Base-by-base conservation (phyloP, 2,797 vertebrate species). In the Acrossocheilus fasciatus region DNA sequence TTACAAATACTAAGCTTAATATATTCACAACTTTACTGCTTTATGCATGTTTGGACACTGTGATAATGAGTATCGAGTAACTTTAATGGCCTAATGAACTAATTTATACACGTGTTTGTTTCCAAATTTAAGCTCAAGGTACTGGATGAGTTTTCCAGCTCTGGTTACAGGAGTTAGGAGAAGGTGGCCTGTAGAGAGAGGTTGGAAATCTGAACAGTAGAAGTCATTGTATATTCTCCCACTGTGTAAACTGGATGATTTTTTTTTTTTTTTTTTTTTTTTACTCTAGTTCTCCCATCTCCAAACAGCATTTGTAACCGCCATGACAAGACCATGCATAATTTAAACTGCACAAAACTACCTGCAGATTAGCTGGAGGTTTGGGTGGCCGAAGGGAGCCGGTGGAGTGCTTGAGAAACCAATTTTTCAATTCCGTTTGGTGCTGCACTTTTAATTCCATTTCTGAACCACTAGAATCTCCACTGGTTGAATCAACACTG, bases 281-380 rank as follows among this genome's bases (percentile, higher is more conserved):
- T 20, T 3, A 20, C n/a, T 69, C 47, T 10, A 70, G 50, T 18
- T 54, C 45, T 17, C 34, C 82, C 82, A 52, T 78, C 64, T 70
- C 10, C 45, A 78, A 69, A 36, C 50, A 45, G 50, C 26, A 82
- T 82, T 54, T 70, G 45, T 45, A 82, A 79, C 64, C 34, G n/a
- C 50, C 26, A 79, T 72, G 75, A 70, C 75, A 85, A 34, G n/a
- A 85, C 70, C n/a, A 85, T 85, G 75, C 64, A 85, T 85, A 72
- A 85, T 85, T 85, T 85, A 85, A 79, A 70, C 83, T 23, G 64
- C 64, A 78, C 62, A 57, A 34, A 43, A 78, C 62, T 20, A 52
- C 82, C 82, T 50, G 36, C 72, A 36, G 59, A 64, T 36, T 39
- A n/a, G n/a, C 30, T 69, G 34, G 34, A 69, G 47, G 47, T 54